phyloP scores from a whole-genome alignment of 2,113 vertebrate species.

The Catagonus wagneri region DNA sequence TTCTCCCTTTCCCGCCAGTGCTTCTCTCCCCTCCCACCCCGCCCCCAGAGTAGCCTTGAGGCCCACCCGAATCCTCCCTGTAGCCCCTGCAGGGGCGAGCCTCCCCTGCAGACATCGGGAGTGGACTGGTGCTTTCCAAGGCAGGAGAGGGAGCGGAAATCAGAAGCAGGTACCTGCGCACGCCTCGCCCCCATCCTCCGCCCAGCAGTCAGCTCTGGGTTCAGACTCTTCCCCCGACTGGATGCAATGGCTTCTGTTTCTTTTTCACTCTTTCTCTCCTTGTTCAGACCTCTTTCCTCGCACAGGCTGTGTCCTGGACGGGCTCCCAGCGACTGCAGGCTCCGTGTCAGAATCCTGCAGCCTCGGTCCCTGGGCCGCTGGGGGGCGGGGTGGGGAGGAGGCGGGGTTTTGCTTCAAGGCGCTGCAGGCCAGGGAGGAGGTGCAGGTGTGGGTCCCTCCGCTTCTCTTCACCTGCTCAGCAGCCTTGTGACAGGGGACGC shows the following conservation, averaged over 20 bases:
- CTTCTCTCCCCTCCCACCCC: background rate
- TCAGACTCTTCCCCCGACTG: background rate
- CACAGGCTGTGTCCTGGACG: constrained; percentile 55
- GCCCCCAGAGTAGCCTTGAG: background rate
- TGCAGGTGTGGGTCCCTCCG: background rate
- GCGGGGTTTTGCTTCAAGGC: background rate
- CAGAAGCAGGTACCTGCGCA: background rate
- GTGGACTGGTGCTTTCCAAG: background rate
- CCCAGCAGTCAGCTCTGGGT: background rate
- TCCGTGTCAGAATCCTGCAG: constrained; percentile 52
- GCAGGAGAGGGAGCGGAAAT: background rate
- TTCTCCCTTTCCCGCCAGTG: background rate
- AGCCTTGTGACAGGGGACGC: background rate
- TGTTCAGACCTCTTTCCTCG: constrained; percentile 23
- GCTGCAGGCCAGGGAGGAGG: background rate
- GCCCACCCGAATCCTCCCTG: constrained; percentile 37
- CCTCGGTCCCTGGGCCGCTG: background rate
- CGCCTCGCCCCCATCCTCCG: background rate
- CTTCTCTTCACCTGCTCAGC: background rate
- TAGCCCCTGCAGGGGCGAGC: background rate
- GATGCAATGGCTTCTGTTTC: background rate
- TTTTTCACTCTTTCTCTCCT: background rate
- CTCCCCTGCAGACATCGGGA: background rate
- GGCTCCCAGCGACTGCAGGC: constrained; percentile 69
- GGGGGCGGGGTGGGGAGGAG: background rate